Base-by-base conservation (phyloP, 2,888 invertebrate species). In the Resseliella maxima region DNA sequence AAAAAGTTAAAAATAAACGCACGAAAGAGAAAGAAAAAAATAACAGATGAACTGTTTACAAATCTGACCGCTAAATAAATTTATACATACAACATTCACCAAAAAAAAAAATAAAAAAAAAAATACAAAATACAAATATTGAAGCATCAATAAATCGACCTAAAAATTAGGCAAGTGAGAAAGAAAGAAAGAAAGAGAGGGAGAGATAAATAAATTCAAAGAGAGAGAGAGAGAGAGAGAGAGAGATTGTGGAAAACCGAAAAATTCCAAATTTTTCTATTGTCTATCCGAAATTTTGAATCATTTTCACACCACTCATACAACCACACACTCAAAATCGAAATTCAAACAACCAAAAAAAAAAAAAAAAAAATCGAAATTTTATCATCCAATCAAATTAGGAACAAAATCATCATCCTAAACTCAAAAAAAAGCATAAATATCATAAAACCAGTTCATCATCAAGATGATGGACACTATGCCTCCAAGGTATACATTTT, bases 401-500 rank as follows among this genome's bases (percentile, higher is more conserved):
- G 45, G 81, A 85, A 86, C 54, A 72, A 86, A 85, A 86, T 64
- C 87, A 87, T 88, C 87, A 87, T 87, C 87, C 86, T 87, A 86
- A n/a, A 86, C 87, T 83, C 86, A 85, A 87, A 86, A 38, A 35
- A 64, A 38, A n/a, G n/a, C 35, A 50, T 59, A 86, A 38, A 86
- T 54, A 31, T 59, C 50, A 86, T 50, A 36, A 85, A 88, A 85
- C 87, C 86, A 87, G 87, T 88, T 88, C 90, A 89, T 89, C 83
- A 50, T 86, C 90, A 91, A 90, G 90, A 91, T 91, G 91, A 91
- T 91, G 91, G 91, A 90, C 90, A 90, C 91, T 90, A 91, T 91
- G 91, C 91, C 91, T 89, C 91, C 91, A 91, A 91, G 91, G 91
- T 91, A 91, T 89, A 90, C 90, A 83, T 85, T 87, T 85, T 81